Percentiles rank a stretch among this genome's conserved stretches.
Conservation (phyloP, 1,140 invertebrate genomes). For the Thereuonema tuberculata region DNA sequence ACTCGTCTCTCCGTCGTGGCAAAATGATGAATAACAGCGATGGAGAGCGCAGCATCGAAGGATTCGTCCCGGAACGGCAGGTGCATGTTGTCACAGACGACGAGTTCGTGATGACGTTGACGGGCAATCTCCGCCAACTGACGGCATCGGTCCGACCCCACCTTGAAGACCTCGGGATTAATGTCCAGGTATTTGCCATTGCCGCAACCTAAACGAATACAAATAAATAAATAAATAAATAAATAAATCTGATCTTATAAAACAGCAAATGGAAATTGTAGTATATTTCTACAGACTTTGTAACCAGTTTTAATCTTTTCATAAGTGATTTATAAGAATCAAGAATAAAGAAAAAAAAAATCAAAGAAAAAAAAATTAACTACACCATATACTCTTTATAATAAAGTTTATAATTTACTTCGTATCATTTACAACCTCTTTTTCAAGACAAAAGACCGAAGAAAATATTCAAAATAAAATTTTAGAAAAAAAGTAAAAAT, state of each 20-base stretch:
- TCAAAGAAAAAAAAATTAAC: too few species aligned
- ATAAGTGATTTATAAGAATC: too few species aligned
- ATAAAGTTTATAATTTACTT: too few species aligned
- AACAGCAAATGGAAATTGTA: not conserved
- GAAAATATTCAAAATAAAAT: too few species aligned
- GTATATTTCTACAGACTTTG: too few species aligned
- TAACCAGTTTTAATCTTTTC: too few species aligned
- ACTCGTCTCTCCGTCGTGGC: conserved; percentile 79
- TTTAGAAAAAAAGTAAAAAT: too few species aligned
- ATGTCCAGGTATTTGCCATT: conserved; percentile 83
- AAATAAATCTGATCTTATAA: not conserved
- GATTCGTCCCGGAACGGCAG: conserved; percentile 82
- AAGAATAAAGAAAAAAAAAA: too few species aligned
- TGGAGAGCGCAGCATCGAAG: conserved; percentile 86
- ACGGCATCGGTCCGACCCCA: conserved; percentile 74
- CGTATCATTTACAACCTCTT: too few species aligned
- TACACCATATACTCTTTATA: too few species aligned
- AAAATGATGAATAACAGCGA: conserved; percentile 85
- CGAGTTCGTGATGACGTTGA: conserved; percentile 65
- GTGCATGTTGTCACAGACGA: conserved; percentile 74
- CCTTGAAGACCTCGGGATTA: conserved; percentile 67
- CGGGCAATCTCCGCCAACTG: conserved; percentile 59
- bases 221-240: conserved; percentile 9
- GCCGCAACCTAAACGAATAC: conserved; percentile 57
- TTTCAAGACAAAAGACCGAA: too few species aligned